Percentiles rank a stretch among this genome's conserved stretches.
phyloP scores from a whole-genome alignment of 2,797 vertebrate species.

The Huso huso region DNA sequence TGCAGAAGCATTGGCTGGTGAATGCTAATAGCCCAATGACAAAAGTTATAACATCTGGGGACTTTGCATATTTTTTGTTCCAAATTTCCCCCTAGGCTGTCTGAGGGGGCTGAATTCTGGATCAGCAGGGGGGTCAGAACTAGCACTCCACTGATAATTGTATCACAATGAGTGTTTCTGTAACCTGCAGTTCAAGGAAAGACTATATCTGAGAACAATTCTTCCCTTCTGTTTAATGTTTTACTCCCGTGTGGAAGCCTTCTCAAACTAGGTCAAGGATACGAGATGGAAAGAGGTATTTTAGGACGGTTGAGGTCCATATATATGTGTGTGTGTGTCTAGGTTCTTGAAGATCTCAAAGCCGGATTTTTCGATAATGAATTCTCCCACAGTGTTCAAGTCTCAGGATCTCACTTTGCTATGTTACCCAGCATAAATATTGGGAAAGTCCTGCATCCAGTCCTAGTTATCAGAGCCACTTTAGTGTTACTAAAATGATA shows the following conservation, averaged over 20 bases:
- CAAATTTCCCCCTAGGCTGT: constrained; percentile 5
- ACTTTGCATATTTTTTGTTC: constrained; percentile 30
- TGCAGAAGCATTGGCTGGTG: constrained; percentile 28
- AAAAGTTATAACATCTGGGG: constrained; percentile 24
- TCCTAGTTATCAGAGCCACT: too few relatives aligned
- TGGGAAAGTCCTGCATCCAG: too few relatives aligned
- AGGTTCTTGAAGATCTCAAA: too few relatives aligned
- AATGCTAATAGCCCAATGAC: constrained; percentile 33
- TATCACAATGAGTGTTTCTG: constrained; percentile 38
- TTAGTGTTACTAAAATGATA: too few relatives aligned
- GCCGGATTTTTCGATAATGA: too few relatives aligned
- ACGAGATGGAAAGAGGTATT: constrained; percentile 35
- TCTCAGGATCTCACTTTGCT: too few relatives aligned
- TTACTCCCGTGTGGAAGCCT: constrained; percentile 46
- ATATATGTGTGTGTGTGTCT: too few relatives aligned
- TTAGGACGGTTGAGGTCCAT: too few relatives aligned
- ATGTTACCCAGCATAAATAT: too few relatives aligned
- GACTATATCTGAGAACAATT: constrained; percentile 56
- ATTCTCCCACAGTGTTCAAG: too few relatives aligned
- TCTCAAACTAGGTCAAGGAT: constrained; percentile 62
- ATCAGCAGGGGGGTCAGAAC: constrained; percentile 30
- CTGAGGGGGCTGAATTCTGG: constrained; percentile 23
- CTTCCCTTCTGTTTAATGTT: constrained; percentile 47
- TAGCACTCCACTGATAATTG: constrained; percentile 33
- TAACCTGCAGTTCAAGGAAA: constrained; percentile 58